Evolutionary conservation across 2,888 invertebrate species (phyloP).

Genomic region (Diarsia dahlii): DNA sequence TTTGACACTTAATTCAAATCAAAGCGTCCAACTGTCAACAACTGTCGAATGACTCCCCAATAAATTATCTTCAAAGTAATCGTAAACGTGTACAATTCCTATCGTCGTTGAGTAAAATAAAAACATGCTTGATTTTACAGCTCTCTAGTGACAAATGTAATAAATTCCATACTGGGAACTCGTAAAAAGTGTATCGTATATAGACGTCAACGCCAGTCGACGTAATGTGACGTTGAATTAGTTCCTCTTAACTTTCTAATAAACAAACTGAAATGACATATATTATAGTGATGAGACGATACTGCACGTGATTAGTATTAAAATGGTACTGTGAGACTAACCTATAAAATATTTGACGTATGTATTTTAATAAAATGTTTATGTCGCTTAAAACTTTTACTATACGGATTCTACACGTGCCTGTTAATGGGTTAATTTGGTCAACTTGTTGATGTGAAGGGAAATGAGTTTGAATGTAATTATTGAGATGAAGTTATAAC

Average conservation of each 20-base stretch:
- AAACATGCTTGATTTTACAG: constrained; percentile 79
- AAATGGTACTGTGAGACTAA: constrained; percentile 42
- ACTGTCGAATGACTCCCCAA: constrained; percentile 67
- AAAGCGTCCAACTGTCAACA: constrained; percentile 70
- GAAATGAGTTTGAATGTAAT: constrained; percentile 25
- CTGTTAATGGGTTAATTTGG: constrained; percentile 49
- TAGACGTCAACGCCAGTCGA: constrained; percentile 80
- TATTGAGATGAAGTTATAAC: not conserved
- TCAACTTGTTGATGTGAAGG: constrained; percentile 38
- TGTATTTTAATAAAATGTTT: constrained; percentile 46
- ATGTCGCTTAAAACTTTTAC: constrained; percentile 29
- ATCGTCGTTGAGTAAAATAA: constrained; percentile 75
- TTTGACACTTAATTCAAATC: constrained; percentile 54
- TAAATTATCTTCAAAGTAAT: constrained; percentile 77
- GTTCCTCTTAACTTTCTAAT: constrained; percentile 80
- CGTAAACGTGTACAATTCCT: constrained; percentile 74
- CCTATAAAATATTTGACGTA: constrained; percentile 47
- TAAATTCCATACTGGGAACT: constrained; percentile 83
- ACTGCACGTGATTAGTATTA: constrained; percentile 66
- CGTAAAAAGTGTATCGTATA: constrained; percentile 84
- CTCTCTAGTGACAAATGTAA: constrained; percentile 82
- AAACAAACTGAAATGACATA: constrained; percentile 78
- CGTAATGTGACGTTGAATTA: constrained; percentile 85
- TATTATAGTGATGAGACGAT: constrained; percentile 68
- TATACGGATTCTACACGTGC: constrained; percentile 2